phyloP scores from a whole-genome alignment of 2,888 invertebrate genomes.

The Clistopyga incitator region DNA sequence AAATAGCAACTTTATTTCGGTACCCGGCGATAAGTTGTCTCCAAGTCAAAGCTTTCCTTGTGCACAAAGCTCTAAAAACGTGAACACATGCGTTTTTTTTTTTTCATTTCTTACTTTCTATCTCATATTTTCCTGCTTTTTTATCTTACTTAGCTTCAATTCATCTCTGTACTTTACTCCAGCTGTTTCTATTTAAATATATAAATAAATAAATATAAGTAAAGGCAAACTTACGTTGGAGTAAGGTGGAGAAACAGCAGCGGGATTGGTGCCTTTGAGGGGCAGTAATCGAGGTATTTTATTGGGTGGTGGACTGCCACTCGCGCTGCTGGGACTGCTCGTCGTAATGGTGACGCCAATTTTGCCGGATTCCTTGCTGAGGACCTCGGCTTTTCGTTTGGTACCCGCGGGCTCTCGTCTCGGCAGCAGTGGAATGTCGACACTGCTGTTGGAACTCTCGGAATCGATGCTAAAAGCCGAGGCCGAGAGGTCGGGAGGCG shows the following conservation, averaged over 20 bases:
- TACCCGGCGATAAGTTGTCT: no score
- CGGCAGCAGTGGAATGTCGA: constrained; percentile 86
- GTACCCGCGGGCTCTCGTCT: constrained; percentile 87
- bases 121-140: no score
- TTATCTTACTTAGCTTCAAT: no score
- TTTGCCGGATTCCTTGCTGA: constrained; percentile 94
- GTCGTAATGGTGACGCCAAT: constrained; percentile 96
- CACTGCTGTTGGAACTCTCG: constrained; percentile 87
- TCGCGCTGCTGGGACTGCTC: constrained; percentile 85
- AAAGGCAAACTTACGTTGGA: constrained; percentile 74
- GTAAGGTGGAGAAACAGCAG: constrained; percentile 80
- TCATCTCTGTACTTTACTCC: no score
- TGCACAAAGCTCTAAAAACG: no score
- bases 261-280: constrained; percentile 79
- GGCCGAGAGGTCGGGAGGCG: constrained; percentile 82
- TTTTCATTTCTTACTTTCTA: no score
- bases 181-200: no score
- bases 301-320: constrained; percentile 85
- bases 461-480: constrained; percentile 85
- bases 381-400: constrained; percentile 94
- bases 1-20: no score
- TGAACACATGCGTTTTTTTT: no score
- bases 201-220: no score
- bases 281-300: constrained; percentile 84
- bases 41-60: no score